Conservation (phyloP, 2,888 invertebrate genomes). For the Netelia virgata region DNA sequence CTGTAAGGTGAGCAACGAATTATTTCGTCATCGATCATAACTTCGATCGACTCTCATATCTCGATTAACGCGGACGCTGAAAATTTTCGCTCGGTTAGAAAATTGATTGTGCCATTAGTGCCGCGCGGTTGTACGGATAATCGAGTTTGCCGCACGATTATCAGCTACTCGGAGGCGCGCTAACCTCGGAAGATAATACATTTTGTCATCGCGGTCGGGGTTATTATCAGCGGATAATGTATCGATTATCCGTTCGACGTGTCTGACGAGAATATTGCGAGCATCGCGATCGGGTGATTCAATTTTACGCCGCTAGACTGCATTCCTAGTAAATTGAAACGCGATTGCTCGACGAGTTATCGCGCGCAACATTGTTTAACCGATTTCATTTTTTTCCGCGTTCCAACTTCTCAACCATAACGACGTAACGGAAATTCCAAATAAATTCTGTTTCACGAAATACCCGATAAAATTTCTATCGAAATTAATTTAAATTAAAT, state of each 20-base stretch:
- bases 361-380: too few relatives aligned
- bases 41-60: slow-evolving; percentile 7
- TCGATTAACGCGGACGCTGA: slow-evolving; percentile 1
- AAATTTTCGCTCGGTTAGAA: slow-evolving; percentile 1
- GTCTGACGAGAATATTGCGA: not conserved
- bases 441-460: too few relatives aligned
- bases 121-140: slow-evolving; percentile 41
- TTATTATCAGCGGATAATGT: slow-evolving; percentile 59
- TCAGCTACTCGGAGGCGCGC: slow-evolving; percentile 28
- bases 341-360: not conserved
- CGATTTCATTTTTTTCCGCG: not conserved
- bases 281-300: not conserved
- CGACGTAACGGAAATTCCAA: too few relatives aligned
- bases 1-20: slow-evolving; percentile 76
- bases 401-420: not conserved
- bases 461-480: too few relatives aligned
- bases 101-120: slow-evolving; percentile 44
- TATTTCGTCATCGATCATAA: slow-evolving; percentile 17
- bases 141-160: slow-evolving; percentile 55
- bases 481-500: too few relatives aligned
- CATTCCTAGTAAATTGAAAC: not conserved
- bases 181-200: slow-evolving; percentile 53
- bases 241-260: slow-evolving; percentile 45
- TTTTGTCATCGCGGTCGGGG: slow-evolving; percentile 46
- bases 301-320: not conserved